These are phyloP conservation scores for Diacarnus erythraeanus DNA, from an alignment of 37 sponge, comb jelly and placozoan genomes.

Conservation along the genomic window DNA sequence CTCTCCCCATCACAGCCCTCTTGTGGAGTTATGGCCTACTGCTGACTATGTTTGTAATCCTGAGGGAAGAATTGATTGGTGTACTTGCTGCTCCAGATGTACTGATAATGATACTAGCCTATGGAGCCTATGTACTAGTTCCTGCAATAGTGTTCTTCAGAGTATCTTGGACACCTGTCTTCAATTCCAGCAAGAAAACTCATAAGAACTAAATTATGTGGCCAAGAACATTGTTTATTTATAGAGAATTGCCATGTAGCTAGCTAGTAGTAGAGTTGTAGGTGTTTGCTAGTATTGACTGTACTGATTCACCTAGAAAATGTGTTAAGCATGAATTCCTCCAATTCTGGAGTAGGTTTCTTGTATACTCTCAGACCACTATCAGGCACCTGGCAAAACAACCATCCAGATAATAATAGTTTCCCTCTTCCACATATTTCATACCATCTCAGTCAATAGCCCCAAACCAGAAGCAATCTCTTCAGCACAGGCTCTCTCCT, in stretches of 20 bases:
- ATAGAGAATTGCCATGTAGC: no score
- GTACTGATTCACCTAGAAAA: background rate
- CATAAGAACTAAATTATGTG: background rate
- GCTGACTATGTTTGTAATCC: conserved; percentile 55
- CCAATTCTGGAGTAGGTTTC: background rate
- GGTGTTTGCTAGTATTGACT: no score
- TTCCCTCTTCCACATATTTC: background rate
- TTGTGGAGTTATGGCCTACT: conserved; percentile 82
- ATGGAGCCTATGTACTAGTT: conserved; percentile 62
- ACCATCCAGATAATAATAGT: background rate
- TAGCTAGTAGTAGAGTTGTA: no score
- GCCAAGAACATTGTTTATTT: no score
- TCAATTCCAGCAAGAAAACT: conserved; percentile 21
- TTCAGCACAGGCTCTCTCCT: conserved; percentile 31
- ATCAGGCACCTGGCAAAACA: background rate
- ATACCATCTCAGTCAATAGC: conserved; percentile 40
- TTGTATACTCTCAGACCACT: conserved; percentile 39
- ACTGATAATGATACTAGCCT: conserved; percentile 47
- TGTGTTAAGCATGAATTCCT: background rate
- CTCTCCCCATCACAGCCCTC: conserved; percentile 42
- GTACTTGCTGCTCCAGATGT: conserved; percentile 49
- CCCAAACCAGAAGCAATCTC: conserved; percentile 16
- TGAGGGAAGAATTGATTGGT: conserved; percentile 71
- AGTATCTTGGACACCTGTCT: conserved; percentile 53
- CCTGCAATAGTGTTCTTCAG: conserved; percentile 67